Evolutionary conservation across 2,888 invertebrate species (phyloP).

Genomic region (Agrotis ipsilon): DNA sequence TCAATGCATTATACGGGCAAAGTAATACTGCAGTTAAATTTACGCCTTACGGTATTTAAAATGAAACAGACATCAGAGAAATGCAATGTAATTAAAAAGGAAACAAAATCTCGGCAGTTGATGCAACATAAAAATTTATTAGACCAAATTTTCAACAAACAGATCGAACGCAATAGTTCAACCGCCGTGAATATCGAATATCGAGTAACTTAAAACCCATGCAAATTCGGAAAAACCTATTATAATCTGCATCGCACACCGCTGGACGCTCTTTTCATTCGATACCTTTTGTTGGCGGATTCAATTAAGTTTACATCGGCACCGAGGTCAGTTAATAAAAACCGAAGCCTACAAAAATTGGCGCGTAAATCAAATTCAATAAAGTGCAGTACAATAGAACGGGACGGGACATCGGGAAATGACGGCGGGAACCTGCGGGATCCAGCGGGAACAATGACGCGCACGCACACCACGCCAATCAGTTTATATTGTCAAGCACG

Average conservation of each 20-base stretch:
- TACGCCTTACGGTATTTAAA: too few species aligned
- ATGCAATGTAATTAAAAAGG: not conserved
- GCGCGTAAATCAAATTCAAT: slow-evolving; percentile 90
- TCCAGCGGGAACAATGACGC: slow-evolving; percentile 79
- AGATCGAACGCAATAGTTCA: slow-evolving; percentile 79
- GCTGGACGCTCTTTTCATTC: slow-evolving; percentile 90
- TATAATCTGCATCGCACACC: slow-evolving; percentile 91
- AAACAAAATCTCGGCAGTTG: not conserved
- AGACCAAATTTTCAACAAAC: slow-evolving; percentile 65
- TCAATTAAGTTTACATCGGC: slow-evolving; percentile 91
- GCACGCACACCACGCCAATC: slow-evolving; percentile 53
- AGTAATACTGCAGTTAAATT: not conserved
- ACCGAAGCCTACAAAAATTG: slow-evolving; percentile 90
- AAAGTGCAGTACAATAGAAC: slow-evolving; percentile 86
- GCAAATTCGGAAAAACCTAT: slow-evolving; percentile 89
- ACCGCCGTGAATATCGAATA: slow-evolving; percentile 86
- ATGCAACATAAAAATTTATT: slow-evolving; percentile 38
- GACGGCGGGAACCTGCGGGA: slow-evolving; percentile 77
- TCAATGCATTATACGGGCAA: not conserved
- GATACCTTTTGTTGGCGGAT: slow-evolving; percentile 89
- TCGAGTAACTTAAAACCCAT: slow-evolving; percentile 86
- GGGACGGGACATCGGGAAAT: slow-evolving; percentile 81
- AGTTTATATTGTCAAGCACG: slow-evolving; percentile 49
- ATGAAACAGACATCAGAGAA: not conserved
- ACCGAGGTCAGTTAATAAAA: slow-evolving; percentile 91